Evolutionary conservation across 2,797 vertebrate species (phyloP), one percentile per base, ranked within the genome.

Genomic region (Bryconaethiops microstoma): DNA sequence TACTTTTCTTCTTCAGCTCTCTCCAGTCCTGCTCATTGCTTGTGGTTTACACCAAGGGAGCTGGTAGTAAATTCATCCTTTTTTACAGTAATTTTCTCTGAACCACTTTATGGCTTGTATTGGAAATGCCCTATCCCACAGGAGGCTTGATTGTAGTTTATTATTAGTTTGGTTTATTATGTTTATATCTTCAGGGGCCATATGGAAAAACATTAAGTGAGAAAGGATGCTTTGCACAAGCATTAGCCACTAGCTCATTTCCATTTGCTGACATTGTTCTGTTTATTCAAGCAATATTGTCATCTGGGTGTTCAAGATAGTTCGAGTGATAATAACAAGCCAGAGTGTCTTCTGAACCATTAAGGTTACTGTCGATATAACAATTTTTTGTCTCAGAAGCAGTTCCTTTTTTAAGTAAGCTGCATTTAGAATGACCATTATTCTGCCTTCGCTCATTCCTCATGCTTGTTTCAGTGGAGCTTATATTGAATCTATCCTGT

Each of bases 1-100:
- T 17, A 13, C 67, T n/a, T 76, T 81, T 68, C 29, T 71, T n/a
- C 25, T 57, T 48, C 63, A 35, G 21, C 55, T 50, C 54, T 77
- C 21, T 74, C 60, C 60, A 35, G 54, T 50, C 19, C 64, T 17
- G 23, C 35, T 83, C 10, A 72, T 65, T 45, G 9, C 16, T 75
- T 9, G 52, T 17, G 40, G 1, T 3, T 16, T 67, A 75, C 57
- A 16, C 0, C 21, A 54, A 13, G 10, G 16, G 16, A 48, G 23
- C 21, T 42, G 23, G 16, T 50, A 52, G 62, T 71, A 54, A 63
- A 77, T 7, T 45, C 7, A 65, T 52, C 5, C 5, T 16, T 17
- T 59, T 48, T 76, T 50, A 54, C 29, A 52, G 60, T 29, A 19
- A 7, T 39, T 52, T 54, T 13, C 9, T 63, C 25, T 35, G 4